Conservation (phyloP, 1,140 invertebrate genomes). For the Drosophila repleta region DNA sequence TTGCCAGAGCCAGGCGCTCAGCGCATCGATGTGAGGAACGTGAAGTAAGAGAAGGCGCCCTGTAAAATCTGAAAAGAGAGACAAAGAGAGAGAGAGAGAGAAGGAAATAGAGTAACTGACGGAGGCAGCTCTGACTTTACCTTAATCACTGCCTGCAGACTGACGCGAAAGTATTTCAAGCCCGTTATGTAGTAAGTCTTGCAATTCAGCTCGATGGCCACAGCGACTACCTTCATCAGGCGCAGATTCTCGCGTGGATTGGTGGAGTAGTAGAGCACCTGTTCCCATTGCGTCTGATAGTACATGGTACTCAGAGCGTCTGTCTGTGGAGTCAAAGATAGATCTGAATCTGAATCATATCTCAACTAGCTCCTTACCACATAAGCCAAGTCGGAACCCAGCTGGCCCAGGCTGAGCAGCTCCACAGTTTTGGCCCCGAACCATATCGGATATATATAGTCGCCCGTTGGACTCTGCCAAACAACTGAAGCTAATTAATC, state of each 20-base stretch:
- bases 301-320: slow-evolving; percentile 60
- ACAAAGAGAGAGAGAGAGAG: background rate
- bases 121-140: slow-evolving; percentile 27
- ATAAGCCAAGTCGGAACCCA: slow-evolving; percentile 54
- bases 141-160: slow-evolving; percentile 61
- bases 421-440: slow-evolving; percentile 65
- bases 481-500: background rate
- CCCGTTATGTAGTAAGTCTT: slow-evolving; percentile 69
- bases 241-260: slow-evolving; percentile 59
- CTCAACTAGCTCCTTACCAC: slow-evolving; percentile 33
- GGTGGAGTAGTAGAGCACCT: slow-evolving; percentile 55
- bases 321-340: slow-evolving; percentile 38
- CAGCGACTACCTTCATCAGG: slow-evolving; percentile 59
- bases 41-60: slow-evolving; percentile 63
- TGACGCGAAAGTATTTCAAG: slow-evolving; percentile 70
- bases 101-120: background rate
- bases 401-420: slow-evolving; percentile 49
- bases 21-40: slow-evolving; percentile 65
- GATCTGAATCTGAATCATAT: background rate
- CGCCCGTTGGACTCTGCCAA: slow-evolving; percentile 60
- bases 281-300: slow-evolving; percentile 67
- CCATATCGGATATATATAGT: slow-evolving; percentile 66
- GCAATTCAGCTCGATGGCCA: slow-evolving; percentile 68
- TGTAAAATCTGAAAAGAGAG: slow-evolving; percentile 48
- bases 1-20: background rate